Conservation (phyloP, 2,888 invertebrate species). For the Papilio elwesi region DNA sequence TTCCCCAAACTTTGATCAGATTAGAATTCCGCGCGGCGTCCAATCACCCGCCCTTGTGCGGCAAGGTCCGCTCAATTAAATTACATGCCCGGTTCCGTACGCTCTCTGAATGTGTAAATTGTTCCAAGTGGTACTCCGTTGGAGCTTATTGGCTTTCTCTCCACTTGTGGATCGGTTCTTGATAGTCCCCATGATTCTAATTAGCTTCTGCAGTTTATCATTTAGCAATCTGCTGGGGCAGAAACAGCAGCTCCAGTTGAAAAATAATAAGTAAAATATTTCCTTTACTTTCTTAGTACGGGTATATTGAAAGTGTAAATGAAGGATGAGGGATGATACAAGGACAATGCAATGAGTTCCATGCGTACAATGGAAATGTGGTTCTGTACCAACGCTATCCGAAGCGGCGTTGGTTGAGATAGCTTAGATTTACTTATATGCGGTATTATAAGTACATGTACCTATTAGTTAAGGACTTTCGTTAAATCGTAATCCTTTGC, state of each 20-base stretch:
- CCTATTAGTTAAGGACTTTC: too few species aligned
- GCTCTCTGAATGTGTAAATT: slow-evolving; percentile 54
- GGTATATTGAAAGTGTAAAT: too few species aligned
- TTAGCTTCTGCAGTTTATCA: slow-evolving; percentile 10
- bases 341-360: too few species aligned
- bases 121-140: slow-evolving; percentile 30
- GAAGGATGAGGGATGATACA: too few species aligned
- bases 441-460: too few species aligned
- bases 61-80: slow-evolving; percentile 53
- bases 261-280: neutral
- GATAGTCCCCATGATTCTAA: neutral
- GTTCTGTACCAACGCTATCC: too few species aligned
- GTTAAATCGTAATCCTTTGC: too few species aligned
- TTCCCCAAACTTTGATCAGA: slow-evolving; percentile 45
- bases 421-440: too few species aligned
- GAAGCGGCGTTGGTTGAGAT: too few species aligned
- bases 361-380: too few species aligned
- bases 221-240: neutral
- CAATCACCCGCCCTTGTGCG: slow-evolving; percentile 76
- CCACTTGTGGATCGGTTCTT: slow-evolving; percentile 17
- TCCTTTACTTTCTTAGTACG: too few species aligned
- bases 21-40: slow-evolving; percentile 62
- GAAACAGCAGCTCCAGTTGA: neutral
- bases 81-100: slow-evolving; percentile 53
- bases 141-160: slow-evolving; percentile 34